Conservation (phyloP, 2,113 vertebrate species). For the Pipa parva region DNA sequence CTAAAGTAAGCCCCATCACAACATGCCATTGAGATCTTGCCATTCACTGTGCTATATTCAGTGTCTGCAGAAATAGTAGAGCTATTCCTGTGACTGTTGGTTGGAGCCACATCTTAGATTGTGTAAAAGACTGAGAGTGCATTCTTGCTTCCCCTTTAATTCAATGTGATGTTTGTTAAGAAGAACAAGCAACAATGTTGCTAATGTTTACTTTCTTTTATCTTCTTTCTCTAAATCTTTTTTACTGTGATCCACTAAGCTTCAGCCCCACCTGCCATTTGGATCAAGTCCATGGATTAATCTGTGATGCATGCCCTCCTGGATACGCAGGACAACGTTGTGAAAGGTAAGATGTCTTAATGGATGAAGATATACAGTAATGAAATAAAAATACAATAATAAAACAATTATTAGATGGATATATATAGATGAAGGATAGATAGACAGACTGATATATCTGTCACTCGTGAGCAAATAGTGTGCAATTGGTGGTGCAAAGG, state of each 20-base stretch:
- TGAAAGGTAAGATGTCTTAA: slow-evolving; percentile 77
- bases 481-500: too few species aligned
- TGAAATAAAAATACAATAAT: too few species aligned
- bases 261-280: slow-evolving; percentile 92
- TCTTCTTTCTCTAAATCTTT: slow-evolving; percentile 52
- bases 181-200: slow-evolving; percentile 42
- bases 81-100: slow-evolving; percentile 57
- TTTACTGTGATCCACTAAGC: slow-evolving; percentile 61
- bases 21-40: slow-evolving; percentile 59
- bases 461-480: too few species aligned
- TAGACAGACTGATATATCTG: too few species aligned
- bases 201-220: slow-evolving; percentile 54
- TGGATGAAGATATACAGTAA: too few species aligned
- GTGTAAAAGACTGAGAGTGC: slow-evolving; percentile 51
- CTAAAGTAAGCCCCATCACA: slow-evolving; percentile 61
- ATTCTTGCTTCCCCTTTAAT: slow-evolving; percentile 40
- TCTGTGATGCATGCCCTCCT: slow-evolving; percentile 77
- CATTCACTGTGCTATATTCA: slow-evolving; percentile 58
- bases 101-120: slow-evolving; percentile 56
- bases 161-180: slow-evolving; percentile 46
- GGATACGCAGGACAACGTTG: slow-evolving; percentile 81
- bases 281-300: slow-evolving; percentile 65
- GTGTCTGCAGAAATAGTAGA: slow-evolving; percentile 63
- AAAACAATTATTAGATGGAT: too few species aligned
- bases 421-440: too few species aligned